Base-by-base conservation (phyloP, 2,797 vertebrate genomes). In the Meda fulgida region DNA sequence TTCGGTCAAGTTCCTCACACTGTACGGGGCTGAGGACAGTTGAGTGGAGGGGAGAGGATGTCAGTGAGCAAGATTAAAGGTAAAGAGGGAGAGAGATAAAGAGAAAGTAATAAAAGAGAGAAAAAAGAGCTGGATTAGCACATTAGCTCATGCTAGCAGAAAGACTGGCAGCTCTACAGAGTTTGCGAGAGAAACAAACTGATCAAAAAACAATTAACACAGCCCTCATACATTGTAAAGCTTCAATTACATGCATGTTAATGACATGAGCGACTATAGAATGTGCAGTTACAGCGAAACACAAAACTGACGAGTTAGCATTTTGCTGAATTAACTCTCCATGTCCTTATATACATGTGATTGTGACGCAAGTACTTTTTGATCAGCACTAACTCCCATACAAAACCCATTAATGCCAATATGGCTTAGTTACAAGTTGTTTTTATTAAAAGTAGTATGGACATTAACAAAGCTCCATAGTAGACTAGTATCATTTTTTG, bases 1-100 rank as follows among this genome's bases (percentile, higher is more conserved):
- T 90, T 97, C 97, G 81, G 96, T 99, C 92, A 99, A 93, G 94
- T 99, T 99, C 93, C 96, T 94, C 92, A 97, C 76, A 89, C 96
- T 94, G 93, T 99, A 99, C 72, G 93, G 92, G 72, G 97, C 98
- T 99, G 93, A 18, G 77, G 72, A 60, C 26, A 55, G 84, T 26
- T 66, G 63, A 40, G 29, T 18, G 38, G 69, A 38, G 36, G 29
- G 38, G 29, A 70, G 26, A 38, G 13, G 67, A 36, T 9, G 48
- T 19, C 38, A 70, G 67, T 4, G 10, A 70, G 40, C 38, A 73
- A 67, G 40, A 79, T 43, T 72, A 78, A 60, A 58, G 48, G 31
- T 76, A 71, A 85, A 85, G 46, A 63, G 69, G 19, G 11, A 51
- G 13, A 83, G 16, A 31, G 18, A 63, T 18, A 46, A n/a, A 71